A percentile compares a stretch with the other conserved stretches of the same genome.
Evolutionary conservation across 2,888 invertebrate species (phyloP).

Genomic region (Drosophila leonis): DNA sequence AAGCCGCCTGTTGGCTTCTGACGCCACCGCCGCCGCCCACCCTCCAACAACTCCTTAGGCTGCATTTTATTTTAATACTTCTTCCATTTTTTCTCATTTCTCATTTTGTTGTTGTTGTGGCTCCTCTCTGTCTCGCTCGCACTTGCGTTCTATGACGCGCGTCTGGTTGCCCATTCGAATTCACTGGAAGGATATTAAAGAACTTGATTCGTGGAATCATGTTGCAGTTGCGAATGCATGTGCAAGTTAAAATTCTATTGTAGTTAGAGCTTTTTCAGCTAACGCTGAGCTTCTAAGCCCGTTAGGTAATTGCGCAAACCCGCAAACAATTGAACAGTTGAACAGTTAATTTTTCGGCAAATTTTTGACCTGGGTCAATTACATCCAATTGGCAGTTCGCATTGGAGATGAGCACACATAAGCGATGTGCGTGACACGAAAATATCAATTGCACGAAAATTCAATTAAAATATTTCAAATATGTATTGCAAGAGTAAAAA

Average conservation of each 20-base stretch:
- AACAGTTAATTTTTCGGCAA: background rate
- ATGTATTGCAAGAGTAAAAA: background rate
- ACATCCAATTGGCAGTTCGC: background rate
- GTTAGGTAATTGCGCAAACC: background rate
- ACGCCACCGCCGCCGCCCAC: slow-evolving; percentile 9
- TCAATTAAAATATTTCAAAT: too few species aligned
- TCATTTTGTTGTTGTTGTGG: too few species aligned
- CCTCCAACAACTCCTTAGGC: slow-evolving; percentile 31
- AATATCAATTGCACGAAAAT: background rate
- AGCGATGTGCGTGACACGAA: background rate
- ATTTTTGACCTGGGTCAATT: slow-evolving; percentile 20
- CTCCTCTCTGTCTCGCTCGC: background rate
- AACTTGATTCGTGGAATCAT: slow-evolving; percentile 4
- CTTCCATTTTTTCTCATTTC: background rate
- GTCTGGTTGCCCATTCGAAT: background rate
- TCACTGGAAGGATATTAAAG: slow-evolving; percentile 7
- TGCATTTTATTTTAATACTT: slow-evolving; percentile 34
- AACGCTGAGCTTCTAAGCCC: background rate
- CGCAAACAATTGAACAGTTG: background rate
- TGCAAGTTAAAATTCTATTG: background rate
- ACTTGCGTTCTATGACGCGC: background rate
- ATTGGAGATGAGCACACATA: background rate
- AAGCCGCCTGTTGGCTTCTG: slow-evolving; percentile 10
- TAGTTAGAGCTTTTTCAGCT: slow-evolving; percentile 4
- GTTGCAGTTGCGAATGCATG: slow-evolving; percentile 2